Base-by-base conservation (phyloP, 2,888 invertebrate species). In the Caenorhabditis sinica region DNA sequence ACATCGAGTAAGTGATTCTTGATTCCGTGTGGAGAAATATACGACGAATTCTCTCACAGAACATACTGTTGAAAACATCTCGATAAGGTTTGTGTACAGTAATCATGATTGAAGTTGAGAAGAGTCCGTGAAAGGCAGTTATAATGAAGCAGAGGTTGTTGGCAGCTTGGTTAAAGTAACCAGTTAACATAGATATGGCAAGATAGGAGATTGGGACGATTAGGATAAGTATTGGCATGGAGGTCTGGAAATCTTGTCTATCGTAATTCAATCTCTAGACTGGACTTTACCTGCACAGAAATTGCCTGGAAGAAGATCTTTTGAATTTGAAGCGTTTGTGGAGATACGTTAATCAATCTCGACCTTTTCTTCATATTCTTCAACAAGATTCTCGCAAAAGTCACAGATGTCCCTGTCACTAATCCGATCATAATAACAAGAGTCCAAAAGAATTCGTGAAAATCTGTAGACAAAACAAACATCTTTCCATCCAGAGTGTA, bases 41-140 rank as follows among this genome's bases (percentile, higher is more conserved):
- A 2, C 45, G n/a, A 30, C 6, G 45, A 3, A 65, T 20, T 15
- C 17, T 25, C 28, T 45, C 45, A 28, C 56, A 71, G 33, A 71
- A 71, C 0, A 43, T 8, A 56, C 4, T 25, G 15, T 53, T 43
- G 5, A 56, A 40, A 5, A 72, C 25, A n/a, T 60, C 45, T 28
- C 72, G 43, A 45, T 72, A 72, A 1, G 72, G 72, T 23, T 72
- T 72, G 23, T 72, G 58, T 13, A 72, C 72, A 13, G 43, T 43
- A 30, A 72, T 43, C 72, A 72, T 72, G n/a, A 45, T 53, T 0
- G 36, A 4, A 5, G 72, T 72, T 1, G 60, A 72, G 11, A 60
- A n/a, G 17, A 72, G 20, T 13, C 72, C 72, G 43, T 72, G 72
- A 20, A 72, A 45, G 6, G 72, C 58, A 28, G 60, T 58, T 0